Percentiles rank a stretch among this genome's conserved stretches.
Evolutionary conservation across 2,113 vertebrate genomes (phyloP).

Genomic region (Neopipo cinnamomea): DNA sequence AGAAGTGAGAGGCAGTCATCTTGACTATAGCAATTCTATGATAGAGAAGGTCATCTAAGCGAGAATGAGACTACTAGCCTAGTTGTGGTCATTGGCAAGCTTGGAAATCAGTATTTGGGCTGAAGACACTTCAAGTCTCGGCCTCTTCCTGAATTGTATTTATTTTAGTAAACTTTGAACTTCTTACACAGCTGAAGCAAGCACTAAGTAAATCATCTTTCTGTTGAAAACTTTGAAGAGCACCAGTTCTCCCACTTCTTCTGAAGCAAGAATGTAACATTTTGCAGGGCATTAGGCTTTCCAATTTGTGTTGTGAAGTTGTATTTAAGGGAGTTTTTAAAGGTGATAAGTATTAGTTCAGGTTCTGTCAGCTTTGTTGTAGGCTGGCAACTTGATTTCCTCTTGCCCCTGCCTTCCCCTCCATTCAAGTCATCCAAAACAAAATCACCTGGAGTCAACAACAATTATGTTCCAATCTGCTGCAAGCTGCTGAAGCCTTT

Average conservation of each 20-base stretch:
- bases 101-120: neutral
- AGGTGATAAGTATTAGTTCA: neutral
- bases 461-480: neutral
- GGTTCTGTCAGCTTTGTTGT: neutral
- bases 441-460: neutral
- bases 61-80: neutral
- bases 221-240: neutral
- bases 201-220: neutral
- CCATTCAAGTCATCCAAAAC: neutral
- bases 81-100: neutral
- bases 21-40: rapidly evolving
- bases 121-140: neutral
- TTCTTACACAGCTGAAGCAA: neutral
- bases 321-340: neutral
- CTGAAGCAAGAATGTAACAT: neutral
- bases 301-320: neutral
- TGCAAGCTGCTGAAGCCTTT: neutral
- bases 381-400: neutral
- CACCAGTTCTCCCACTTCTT: neutral
- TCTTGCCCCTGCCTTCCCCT: neutral
- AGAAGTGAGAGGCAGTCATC: neutral
- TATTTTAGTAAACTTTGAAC: neutral
- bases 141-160: neutral
- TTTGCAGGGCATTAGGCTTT: neutral
- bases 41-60: neutral